Percentiles rank a stretch among this genome's conserved stretches.
phyloP scores from a whole-genome alignment of 2,797 vertebrate genomes.

The Toxotes lorentzi region DNA sequence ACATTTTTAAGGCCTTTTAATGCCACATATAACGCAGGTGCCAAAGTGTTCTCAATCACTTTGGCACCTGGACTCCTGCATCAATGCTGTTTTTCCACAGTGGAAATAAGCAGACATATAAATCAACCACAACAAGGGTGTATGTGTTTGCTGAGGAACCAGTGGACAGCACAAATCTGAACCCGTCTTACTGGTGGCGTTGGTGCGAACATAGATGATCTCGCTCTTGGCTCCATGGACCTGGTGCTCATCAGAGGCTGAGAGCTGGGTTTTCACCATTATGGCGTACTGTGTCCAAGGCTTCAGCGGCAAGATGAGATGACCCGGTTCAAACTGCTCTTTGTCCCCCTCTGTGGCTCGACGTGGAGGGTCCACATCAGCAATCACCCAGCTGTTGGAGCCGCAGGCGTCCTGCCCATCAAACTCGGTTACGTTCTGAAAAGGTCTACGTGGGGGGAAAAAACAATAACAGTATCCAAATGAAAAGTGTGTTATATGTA shows the following conservation, averaged over 20 bases:
- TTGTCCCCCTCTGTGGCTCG: slow-evolving; percentile 88
- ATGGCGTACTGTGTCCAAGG: slow-evolving; percentile 98
- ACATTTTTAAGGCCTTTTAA: not conserved
- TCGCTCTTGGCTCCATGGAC: slow-evolving; percentile 96
- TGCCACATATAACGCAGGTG: not conserved
- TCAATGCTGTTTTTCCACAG: too few species aligned
- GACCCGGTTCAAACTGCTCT: slow-evolving; percentile 87
- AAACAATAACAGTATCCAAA: slow-evolving; percentile 5
- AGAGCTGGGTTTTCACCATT: slow-evolving; percentile 97
- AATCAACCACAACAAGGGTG: not conserved
- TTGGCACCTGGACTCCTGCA: too few species aligned
- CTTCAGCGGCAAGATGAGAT: slow-evolving; percentile 92
- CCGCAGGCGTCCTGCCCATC: slow-evolving; percentile 98
- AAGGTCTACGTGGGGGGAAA: slow-evolving; percentile 83
- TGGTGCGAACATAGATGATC: slow-evolving; percentile 96
- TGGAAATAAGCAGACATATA: too few species aligned
- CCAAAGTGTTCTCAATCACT: too few species aligned
- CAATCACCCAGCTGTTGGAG: slow-evolving; percentile 98
- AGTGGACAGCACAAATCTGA: not conserved
- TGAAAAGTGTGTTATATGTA: slow-evolving; percentile 7
- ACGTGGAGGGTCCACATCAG: slow-evolving; percentile 92
- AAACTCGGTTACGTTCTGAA: slow-evolving; percentile 97
- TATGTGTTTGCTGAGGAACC: not conserved
- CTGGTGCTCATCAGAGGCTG: slow-evolving; percentile 93
- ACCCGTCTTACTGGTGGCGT: slow-evolving; percentile 91